Base-by-base conservation (phyloP, 2,113 vertebrate species). In the Antidorcas marsupialis region DNA sequence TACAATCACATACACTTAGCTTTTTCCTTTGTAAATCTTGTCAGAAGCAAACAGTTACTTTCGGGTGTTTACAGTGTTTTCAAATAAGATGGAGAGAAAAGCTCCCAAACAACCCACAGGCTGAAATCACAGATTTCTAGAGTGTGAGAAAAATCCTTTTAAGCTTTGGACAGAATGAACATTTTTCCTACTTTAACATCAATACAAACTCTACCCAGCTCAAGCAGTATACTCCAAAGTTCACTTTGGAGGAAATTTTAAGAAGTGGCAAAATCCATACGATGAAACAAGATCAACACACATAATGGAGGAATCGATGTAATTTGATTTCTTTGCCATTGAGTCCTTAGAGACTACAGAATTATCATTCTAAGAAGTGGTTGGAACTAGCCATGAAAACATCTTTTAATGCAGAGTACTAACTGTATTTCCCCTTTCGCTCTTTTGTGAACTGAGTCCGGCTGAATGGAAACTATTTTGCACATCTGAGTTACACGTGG, bases 1-100 rank as follows among this genome's bases (percentile, higher is more conserved):
- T 94, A 92, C 97, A 98, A 97, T 17, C 17, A 94, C 47, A 74
- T 19, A 91, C 36, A 97, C 94, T 97, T 97, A 96, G 53, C 79
- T 97, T 98, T 86, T 96, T 81, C 81, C 53, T 96, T 95, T 97
- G 17, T 79, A 83, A 96, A 78, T n/a, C 97, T 93, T 87, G 55
- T 94, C 89, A 87, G 74, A 28, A 2, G 2, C 90, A 97, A 97
- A 97, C 15, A 96, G 0, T 87, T 93, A 74, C 89, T 93, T 94
- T 96, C 23, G 94, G 81, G 89, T 84, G 89, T 82, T 94, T 76
- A 52, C 60, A 52, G 92, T 87, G 27, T 82, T 64, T 97, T 97
- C 76, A 94, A 57, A 7, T 25, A 97, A 87, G 85, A 12, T 94
- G 86, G 92, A 87, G n/a, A 95, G 6, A 6, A 59, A 76, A 33